Percentiles rank a stretch among this genome's conserved stretches.
Conservation (phyloP, 2,888 invertebrate genomes). For the Drosophila anomalipes region DNA sequence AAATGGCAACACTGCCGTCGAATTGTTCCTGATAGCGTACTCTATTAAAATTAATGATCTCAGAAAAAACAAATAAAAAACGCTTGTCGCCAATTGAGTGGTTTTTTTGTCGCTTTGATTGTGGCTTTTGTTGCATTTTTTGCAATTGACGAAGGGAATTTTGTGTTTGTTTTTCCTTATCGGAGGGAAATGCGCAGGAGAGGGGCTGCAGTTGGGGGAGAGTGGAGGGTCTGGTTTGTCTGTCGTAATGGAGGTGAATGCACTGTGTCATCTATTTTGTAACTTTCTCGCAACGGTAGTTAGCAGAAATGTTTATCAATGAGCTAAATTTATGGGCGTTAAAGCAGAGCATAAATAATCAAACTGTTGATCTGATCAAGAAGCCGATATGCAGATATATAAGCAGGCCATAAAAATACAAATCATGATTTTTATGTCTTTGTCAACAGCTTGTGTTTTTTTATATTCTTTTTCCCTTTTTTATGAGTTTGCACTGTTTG, state of each 20-base stretch:
- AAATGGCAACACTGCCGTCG: background rate
- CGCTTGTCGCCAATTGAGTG: conserved; percentile 68
- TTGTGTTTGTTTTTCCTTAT: conserved; percentile 39
- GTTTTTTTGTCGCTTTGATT: conserved; percentile 30
- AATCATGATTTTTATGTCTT: conserved; percentile 41
- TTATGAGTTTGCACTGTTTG: conserved; percentile 8
- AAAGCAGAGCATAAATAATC: background rate
- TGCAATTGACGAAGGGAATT: conserved; percentile 3
- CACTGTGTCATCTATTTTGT: conserved; percentile 25
- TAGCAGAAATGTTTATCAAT: background rate
- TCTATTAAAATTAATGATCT: conserved; percentile 76
- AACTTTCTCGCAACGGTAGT: background rate
- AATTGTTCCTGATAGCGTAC: conserved; percentile 44
- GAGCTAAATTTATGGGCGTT: conserved; percentile 13
- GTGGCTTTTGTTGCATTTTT: conserved; percentile 18
- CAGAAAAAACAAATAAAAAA: conserved; percentile 60
- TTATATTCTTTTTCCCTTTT: conserved; percentile 1
- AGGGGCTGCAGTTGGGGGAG: background rate
- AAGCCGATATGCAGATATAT: conserved; percentile 42
- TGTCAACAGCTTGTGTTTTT: conserved; percentile 24
- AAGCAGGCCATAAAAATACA: conserved; percentile 30
- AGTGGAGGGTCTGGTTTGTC: background rate
- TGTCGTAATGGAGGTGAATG: conserved; percentile 57
- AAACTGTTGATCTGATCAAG: conserved; percentile 29
- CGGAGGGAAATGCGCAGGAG: conserved; percentile 17